phyloP scores from a whole-genome alignment of 92 coral and sea anemone species.

The Parazoanthus atlanticus region DNA sequence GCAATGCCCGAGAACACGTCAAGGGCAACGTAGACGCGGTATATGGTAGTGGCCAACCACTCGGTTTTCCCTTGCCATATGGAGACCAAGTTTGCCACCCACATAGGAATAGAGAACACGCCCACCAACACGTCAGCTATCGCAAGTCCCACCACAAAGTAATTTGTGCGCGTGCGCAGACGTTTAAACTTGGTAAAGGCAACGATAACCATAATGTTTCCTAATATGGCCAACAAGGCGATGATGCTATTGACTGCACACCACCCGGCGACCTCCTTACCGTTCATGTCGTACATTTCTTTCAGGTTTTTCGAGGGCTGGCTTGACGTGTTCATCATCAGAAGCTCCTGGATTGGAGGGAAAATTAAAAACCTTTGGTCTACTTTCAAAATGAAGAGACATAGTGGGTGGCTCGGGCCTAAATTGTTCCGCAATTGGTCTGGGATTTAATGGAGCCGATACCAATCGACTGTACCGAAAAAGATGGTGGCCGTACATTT shows the following conservation, averaged over 20 bases:
- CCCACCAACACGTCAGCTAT: conserved; percentile 55
- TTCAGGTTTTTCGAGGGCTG: conserved; percentile 26
- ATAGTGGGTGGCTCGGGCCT: too few species aligned
- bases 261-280: conserved; percentile 45
- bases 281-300: conserved; percentile 35
- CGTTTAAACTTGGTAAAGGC: conserved; percentile 50
- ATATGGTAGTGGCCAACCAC: conserved; percentile 56
- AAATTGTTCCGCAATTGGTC: too few species aligned
- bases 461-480: too few species aligned
- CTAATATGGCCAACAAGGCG: conserved; percentile 47
- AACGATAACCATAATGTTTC: conserved; percentile 48
- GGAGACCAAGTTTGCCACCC: conserved; percentile 65
- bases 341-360: background rate
- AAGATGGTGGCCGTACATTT: too few species aligned
- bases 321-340: conserved; percentile 19
- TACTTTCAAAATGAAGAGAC: too few species aligned
- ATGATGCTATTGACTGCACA: conserved; percentile 48
- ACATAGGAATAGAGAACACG: conserved; percentile 55
- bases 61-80: conserved; percentile 60
- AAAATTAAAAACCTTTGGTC: too few species aligned
- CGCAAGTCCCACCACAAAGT: conserved; percentile 53
- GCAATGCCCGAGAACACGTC: conserved; percentile 69
- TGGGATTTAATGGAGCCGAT: too few species aligned
- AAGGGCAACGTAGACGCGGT: conserved; percentile 60
- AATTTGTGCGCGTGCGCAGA: conserved; percentile 59